Conservation (phyloP, 37 sponge, comb jelly and placozoan species). For the Beroe ovata region DNA sequence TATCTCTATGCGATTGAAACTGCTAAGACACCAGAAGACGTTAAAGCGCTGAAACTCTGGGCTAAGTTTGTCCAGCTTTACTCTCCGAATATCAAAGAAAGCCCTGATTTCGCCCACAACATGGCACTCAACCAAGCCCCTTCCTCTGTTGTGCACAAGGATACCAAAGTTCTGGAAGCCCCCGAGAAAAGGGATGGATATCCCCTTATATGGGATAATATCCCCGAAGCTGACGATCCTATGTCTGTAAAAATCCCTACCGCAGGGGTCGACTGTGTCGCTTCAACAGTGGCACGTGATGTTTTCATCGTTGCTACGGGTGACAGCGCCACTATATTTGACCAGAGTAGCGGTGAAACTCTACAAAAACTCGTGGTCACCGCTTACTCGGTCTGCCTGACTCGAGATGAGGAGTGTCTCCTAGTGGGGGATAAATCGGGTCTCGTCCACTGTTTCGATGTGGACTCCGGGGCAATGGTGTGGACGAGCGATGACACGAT, state of each 20-base stretch:
- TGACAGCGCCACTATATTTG: not conserved
- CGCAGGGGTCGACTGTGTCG: slow-evolving; percentile 26
- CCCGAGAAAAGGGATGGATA: not conserved
- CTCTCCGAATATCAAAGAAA: not conserved
- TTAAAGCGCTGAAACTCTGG: slow-evolving; percentile 5
- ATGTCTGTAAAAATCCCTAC: not conserved
- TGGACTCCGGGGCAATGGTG: slow-evolving; percentile 1
- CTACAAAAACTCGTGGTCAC: slow-evolving; percentile 2
- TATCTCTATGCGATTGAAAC: not conserved
- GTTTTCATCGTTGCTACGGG: slow-evolving; percentile 8
- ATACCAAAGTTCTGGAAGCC: not conserved
- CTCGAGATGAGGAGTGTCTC: not conserved
- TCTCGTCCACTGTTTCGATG: not conserved
- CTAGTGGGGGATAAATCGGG: slow-evolving; percentile 4
- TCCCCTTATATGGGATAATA: slow-evolving; percentile 28
- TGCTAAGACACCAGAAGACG: not conserved
- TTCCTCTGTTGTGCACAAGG: slow-evolving; percentile 4
- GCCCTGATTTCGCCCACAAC: slow-evolving; percentile 22
- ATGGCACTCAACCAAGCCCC: slow-evolving; percentile 30
- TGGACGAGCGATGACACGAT: not conserved
- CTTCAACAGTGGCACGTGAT: not conserved
- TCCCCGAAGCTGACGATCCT: slow-evolving; percentile 36
- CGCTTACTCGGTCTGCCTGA: slow-evolving; percentile 19
- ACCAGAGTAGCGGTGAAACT: not conserved
- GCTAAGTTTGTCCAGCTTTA: slow-evolving; percentile 51